Base-by-base conservation (phyloP, 35 echinoderm and acorn worm genomes). In the Ophiothrix spiculata region DNA sequence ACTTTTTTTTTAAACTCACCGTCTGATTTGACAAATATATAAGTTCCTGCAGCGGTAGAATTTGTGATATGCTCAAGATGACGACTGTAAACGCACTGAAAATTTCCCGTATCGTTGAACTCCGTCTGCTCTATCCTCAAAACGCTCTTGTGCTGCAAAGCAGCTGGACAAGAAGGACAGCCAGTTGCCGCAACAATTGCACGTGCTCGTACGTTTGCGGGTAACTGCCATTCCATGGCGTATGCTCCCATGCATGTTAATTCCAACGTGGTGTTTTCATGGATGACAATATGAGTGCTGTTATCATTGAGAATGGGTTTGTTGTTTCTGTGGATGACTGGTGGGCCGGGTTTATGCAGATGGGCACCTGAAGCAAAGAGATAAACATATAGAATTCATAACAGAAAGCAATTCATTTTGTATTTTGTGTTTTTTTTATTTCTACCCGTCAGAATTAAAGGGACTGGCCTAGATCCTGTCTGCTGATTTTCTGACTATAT, bases 51-150 rank as follows among this genome's bases (percentile, higher is more conserved):
- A 6, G 88, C 69, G 13, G 92, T 90, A 10, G 82, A 88, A 87
- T 86, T 87, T 11, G 78, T 94, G 13, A 90, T 78, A 35, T 82
- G 77, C 76, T 89, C 88, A 0, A 86, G 38, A 35, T 94, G 84
- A 28, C 88, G 84, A 74, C 92, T 94, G 84, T 94, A 94, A 45
- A 94, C 36, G 40, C 92, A 94, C 0, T 76, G 83, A 77, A 87
- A 94, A 8, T 56, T 49, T 2, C 92, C 92, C 14, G 88, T 94
- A 14, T 90, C 79, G 8, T 40, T 32, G 38, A 40, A 86, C 31
- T 80, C 64, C 64, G 83, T 78, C 17, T 49, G 56, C 29, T 83
- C 78, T 28, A 94, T 60, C 34, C 74, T 56, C 39, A 94, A 80
- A 6, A 83, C 79, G 31, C 92, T 94, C 12, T 80, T 77, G 77